Evolutionary conservation across 2,113 vertebrate genomes (phyloP).

Genomic region (Tachysurus vachellii): DNA sequence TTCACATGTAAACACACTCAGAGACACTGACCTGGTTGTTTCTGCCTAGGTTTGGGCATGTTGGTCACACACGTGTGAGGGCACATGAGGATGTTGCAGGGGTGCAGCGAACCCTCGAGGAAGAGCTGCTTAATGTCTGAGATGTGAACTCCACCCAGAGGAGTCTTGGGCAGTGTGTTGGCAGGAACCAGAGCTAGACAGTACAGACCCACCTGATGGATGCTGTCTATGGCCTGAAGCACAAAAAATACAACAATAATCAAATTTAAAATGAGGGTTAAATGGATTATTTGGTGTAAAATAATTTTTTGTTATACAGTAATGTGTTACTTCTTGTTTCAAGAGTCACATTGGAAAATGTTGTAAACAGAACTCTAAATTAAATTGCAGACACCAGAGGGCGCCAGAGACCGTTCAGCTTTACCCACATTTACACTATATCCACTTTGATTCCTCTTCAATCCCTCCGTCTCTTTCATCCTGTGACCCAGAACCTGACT

Average conservation of each 20-base stretch:
- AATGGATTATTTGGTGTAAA: not conserved
- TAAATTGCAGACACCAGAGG: not conserved
- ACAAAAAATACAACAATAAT: not conserved
- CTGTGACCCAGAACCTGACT: not conserved
- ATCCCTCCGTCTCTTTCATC: not conserved
- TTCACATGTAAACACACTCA: not conserved
- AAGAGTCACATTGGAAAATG: not conserved
- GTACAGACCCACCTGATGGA: slow-evolving; percentile 97
- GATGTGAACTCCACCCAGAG: slow-evolving; percentile 93
- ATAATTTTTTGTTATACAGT: not conserved
- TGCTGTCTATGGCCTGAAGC: slow-evolving; percentile 92
- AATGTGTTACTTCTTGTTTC: not conserved
- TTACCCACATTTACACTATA: not conserved
- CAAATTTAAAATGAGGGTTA: not conserved
- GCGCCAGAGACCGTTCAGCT: not conserved
- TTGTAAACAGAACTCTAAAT: not conserved
- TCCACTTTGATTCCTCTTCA: not conserved
- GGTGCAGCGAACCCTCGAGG: slow-evolving; percentile 92
- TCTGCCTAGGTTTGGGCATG: slow-evolving; percentile 95
- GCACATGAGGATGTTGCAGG: slow-evolving; percentile 98
- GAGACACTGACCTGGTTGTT: slow-evolving; percentile 84
- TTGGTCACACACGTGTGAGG: slow-evolving; percentile 97
- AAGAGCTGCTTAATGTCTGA: slow-evolving; percentile 95
- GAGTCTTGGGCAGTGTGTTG: slow-evolving; percentile 96
- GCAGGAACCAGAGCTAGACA: slow-evolving; percentile 95